A percentile compares a stretch with the other conserved stretches of the same genome.
These are phyloP conservation scores for Mythimna impura DNA, from an alignment of 2,888 invertebrate genomes.

Conservation along the genomic window DNA sequence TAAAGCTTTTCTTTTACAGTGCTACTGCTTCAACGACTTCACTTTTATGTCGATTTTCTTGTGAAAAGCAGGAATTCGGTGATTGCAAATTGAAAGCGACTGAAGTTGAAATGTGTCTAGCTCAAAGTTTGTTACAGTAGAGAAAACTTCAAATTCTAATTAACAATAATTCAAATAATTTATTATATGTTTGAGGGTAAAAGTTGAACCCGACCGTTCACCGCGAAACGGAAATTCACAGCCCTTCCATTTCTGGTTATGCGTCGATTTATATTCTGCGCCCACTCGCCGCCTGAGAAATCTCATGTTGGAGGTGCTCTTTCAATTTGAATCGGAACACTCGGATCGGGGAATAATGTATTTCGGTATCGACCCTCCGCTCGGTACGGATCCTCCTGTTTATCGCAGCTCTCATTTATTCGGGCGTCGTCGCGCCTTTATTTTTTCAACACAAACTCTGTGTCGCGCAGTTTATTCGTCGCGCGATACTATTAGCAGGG, in stretches of 20 bases:
- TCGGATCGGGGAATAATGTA: conserved; percentile 90
- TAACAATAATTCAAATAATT: conserved; percentile 54
- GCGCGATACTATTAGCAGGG: conserved; percentile 86
- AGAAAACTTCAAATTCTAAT: conserved; percentile 41
- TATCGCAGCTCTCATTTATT: conserved; percentile 90
- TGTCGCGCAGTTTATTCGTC: conserved; percentile 87
- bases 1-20: conserved; percentile 73
- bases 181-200: conserved; percentile 70
- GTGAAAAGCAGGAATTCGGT: conserved; percentile 41
- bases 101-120: conserved; percentile 37
- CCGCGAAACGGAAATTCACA: conserved; percentile 87
- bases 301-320: conserved; percentile 91
- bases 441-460: conserved; percentile 88
- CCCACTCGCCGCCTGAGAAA: conserved; percentile 90
- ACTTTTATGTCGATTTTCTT: conserved; percentile 56
- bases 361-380: conserved; percentile 90
- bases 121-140: conserved; percentile 15
- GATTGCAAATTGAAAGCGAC: conserved; percentile 54
- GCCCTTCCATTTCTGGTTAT: conserved; percentile 89
- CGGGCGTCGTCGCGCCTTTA: conserved; percentile 89
- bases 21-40: conserved; percentile 62
- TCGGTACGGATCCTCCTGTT: conserved; percentile 89
- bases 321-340: conserved; percentile 91
- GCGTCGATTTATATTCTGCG: conserved; percentile 90
- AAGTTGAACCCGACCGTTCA: conserved; percentile 76